Percentiles rank a stretch among this genome's conserved stretches.
These are phyloP conservation scores for Oligia fasciuncula DNA, from an alignment of 2,888 invertebrate species.

Conservation along the genomic window DNA sequence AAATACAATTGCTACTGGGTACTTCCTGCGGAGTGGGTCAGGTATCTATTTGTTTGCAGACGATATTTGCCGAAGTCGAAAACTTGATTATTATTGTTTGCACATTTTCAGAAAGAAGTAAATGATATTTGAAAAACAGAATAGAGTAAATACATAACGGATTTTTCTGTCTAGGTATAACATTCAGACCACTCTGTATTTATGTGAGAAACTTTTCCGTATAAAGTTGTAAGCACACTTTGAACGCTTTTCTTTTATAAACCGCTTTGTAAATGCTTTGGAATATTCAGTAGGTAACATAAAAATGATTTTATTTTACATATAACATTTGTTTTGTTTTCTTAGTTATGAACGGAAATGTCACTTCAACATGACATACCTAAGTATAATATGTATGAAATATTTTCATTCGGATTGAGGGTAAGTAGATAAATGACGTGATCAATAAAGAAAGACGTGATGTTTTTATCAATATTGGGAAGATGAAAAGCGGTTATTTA, in stretches of 20 bases:
- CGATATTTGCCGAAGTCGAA: conserved; percentile 39
- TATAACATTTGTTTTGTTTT: neutral
- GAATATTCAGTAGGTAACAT: neutral
- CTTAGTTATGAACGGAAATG: neutral
- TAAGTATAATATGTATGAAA: conserved; percentile 5
- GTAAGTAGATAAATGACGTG: conserved; percentile 52
- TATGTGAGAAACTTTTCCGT: neutral
- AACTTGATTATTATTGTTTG: conserved; percentile 47
- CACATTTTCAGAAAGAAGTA: conserved; percentile 14
- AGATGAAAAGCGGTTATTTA: conserved; percentile 40
- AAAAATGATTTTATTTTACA: neutral
- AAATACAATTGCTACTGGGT: conserved; percentile 58
- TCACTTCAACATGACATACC: neutral
- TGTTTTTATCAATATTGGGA: conserved; percentile 57
- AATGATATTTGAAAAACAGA: neutral
- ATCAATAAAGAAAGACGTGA: conserved; percentile 60
- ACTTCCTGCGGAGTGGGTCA: conserved; percentile 27
- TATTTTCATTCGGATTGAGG: conserved; percentile 41
- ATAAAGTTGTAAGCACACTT: neutral
- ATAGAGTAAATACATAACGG: conserved; percentile 17
- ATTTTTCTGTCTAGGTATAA: conserved; percentile 14
- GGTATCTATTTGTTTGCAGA: conserved; percentile 34
- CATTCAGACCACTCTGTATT: neutral
- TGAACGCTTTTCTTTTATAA: neutral
- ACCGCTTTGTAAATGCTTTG: neutral